These are phyloP conservation scores for Salmo trutta DNA, from an alignment of 2,797 vertebrate genomes.

Conservation along the genomic window DNA sequence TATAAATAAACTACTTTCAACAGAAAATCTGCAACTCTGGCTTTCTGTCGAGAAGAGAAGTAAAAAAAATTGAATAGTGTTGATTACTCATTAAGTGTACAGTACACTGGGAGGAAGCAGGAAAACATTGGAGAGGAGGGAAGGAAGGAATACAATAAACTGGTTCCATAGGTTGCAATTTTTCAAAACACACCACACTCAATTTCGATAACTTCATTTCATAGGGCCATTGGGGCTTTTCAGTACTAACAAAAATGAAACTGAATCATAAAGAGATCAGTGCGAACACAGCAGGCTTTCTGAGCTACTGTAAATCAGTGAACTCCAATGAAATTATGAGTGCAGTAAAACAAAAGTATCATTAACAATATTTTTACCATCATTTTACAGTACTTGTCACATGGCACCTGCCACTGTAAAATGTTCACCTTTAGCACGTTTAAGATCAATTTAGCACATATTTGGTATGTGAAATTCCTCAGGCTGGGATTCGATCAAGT, in stretches of 20 bases:
- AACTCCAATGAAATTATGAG: not conserved
- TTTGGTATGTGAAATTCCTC: not conserved
- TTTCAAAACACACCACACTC: slow-evolving; percentile 17
- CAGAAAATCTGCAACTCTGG: not conserved
- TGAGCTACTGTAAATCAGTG: not conserved
- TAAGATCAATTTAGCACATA: not conserved
- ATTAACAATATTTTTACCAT: not conserved
- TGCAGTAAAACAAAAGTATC: not conserved
- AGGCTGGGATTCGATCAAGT: too few relatives aligned
- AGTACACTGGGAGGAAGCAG: slow-evolving; percentile 1
- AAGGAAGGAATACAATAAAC: slow-evolving; percentile 2
- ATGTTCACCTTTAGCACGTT: not conserved
- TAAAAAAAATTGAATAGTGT: not conserved
- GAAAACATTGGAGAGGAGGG: too few relatives aligned
- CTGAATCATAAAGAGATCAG: not conserved
- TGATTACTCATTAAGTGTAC: slow-evolving; percentile 22
- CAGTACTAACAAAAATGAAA: not conserved
- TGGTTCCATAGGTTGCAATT: slow-evolving; percentile 1
- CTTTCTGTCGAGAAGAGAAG: slow-evolving; percentile 2
- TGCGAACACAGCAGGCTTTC: not conserved
- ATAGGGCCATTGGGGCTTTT: not conserved
- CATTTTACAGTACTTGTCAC: not conserved
- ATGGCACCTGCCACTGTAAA: not conserved
- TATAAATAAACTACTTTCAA: not conserved
- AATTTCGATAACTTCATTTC: slow-evolving; percentile 29